Conservation (phyloP, 2,888 invertebrate genomes). For the Parnassius smintheus region DNA sequence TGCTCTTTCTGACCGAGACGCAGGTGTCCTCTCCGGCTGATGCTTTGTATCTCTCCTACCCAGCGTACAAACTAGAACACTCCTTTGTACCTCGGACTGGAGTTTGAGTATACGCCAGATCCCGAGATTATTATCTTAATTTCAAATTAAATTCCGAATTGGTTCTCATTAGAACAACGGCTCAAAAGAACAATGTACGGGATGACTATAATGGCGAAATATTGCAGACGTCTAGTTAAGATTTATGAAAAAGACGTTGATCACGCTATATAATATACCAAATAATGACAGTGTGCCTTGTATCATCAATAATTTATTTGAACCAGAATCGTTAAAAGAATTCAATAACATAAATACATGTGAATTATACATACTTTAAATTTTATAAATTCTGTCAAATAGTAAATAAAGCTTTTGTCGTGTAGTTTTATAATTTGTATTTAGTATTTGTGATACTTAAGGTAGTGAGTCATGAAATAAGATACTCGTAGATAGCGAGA, state of each 20-base stretch:
- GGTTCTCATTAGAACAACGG: slow-evolving; percentile 6
- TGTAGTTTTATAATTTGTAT: no score
- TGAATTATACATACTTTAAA: not conserved
- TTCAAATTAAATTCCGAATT: slow-evolving; percentile 6
- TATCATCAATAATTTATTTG: slow-evolving; percentile 10
- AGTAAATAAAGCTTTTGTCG: no score
- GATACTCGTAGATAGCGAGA: no score
- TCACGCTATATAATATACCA: not conserved
- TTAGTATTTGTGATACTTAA: no score
- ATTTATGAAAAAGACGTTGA: slow-evolving; percentile 4
- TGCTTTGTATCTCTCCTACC: no score
- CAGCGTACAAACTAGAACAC: no score
- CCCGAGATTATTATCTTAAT: slow-evolving; percentile 2
- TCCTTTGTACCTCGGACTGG: no score
- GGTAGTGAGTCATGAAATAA: no score
- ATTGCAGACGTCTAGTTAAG: slow-evolving; percentile 4
- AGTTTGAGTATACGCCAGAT: not conserved
- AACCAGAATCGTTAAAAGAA: not conserved
- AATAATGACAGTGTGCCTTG: not conserved
- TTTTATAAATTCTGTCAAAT: no score
- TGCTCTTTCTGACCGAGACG: no score
- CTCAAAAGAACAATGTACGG: not conserved
- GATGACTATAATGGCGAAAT: slow-evolving; percentile 8
- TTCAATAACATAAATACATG: slow-evolving; percentile 8
- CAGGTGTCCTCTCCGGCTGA: no score